Percentiles rank a stretch among this genome's conserved stretches.
phyloP scores from a whole-genome alignment of 2,888 invertebrate genomes.

The Caenorhabditis panamensis region DNA sequence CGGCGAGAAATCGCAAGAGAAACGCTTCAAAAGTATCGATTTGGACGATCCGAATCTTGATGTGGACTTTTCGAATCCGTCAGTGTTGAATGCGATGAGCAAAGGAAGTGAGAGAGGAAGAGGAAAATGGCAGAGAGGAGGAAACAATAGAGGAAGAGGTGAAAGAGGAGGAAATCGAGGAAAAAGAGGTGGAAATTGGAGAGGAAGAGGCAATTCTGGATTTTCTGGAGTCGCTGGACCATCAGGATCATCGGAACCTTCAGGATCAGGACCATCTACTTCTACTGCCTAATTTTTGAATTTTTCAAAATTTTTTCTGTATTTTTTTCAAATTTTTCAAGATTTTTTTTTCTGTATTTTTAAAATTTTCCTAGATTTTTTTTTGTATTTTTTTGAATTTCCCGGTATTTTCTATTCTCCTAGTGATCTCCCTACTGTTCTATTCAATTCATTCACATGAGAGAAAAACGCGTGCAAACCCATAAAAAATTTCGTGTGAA shows the following conservation, averaged over 20 bases:
- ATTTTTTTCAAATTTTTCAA: no score
- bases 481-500: no score
- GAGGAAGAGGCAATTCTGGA: not conserved
- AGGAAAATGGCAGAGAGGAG: conserved; percentile 6
- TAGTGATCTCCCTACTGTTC: no score
- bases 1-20: conserved; percentile 7
- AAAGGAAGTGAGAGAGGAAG: not conserved
- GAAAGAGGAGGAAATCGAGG: no score
- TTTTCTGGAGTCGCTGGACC: not conserved
- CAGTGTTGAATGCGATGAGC: not conserved
- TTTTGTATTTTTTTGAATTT: no score
- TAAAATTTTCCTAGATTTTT: no score
- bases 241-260: not conserved
- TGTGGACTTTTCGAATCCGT: conserved; percentile 49
- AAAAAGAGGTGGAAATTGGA: conserved; percentile 5
- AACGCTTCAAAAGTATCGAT: conserved; percentile 14
- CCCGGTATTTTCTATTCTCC: no score
- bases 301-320: no score
- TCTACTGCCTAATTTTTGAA: no score
- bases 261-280: not conserved
- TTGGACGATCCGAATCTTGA: conserved; percentile 48
- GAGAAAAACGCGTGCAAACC: not conserved
- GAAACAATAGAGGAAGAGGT: no score
- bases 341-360: no score
- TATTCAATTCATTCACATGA: no score